Conservation (phyloP, 1,140 invertebrate genomes). For the Temnothorax curvispinosus region DNA sequence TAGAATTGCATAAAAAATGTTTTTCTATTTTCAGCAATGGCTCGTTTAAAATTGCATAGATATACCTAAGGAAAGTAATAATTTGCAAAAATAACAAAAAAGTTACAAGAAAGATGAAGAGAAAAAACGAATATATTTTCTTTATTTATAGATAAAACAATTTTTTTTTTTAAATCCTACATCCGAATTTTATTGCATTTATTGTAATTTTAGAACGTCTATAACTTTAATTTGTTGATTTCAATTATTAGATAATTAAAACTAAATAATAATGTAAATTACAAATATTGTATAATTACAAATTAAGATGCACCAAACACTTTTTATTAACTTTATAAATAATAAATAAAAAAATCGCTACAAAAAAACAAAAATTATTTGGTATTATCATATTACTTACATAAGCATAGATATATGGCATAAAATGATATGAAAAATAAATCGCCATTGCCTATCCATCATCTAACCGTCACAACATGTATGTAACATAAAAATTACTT, state of each 20-base stretch:
- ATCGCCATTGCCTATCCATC: neutral
- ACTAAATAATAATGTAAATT: neutral
- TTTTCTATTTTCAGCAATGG: neutral
- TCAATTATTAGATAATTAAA: neutral
- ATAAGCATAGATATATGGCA: neutral
- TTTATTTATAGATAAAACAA: conserved; percentile 7
- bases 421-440: neutral
- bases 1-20: neutral
- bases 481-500: neutral
- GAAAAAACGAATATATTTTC: neutral
- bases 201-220: neutral
- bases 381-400: neutral
- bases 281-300: neutral
- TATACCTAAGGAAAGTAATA: neutral
- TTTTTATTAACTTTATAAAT: neutral
- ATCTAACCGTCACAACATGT: neutral
- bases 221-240: neutral
- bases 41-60: neutral
- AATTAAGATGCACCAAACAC: neutral
- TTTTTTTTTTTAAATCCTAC: neutral
- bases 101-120: neutral
- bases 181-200: neutral
- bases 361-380: conserved; percentile 56
- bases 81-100: neutral
- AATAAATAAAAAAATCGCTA: neutral